These are phyloP conservation scores for Plestiodon gilberti DNA, from an alignment of 2,113 vertebrate species.

Conservation along the genomic window DNA sequence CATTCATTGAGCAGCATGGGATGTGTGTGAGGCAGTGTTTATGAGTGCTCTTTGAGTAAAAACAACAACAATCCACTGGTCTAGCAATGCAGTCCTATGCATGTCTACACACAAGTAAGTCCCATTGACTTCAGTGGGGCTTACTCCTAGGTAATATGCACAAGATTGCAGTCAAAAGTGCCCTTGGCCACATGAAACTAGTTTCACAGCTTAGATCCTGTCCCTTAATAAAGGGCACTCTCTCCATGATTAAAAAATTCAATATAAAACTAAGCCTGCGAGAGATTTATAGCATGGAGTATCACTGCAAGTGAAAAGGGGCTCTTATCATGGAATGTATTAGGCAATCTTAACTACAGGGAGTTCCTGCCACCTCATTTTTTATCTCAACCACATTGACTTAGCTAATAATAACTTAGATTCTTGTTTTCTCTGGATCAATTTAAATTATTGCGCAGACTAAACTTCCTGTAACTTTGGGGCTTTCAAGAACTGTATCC, in stretches of 20 bases:
- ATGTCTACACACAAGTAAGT: too few species aligned
- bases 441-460: slow-evolving; percentile 25
- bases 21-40: background rate
- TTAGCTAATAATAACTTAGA: background rate
- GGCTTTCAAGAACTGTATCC: background rate
- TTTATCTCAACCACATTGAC: background rate
- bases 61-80: too few species aligned
- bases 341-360: slow-evolving; percentile 2
- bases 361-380: background rate
- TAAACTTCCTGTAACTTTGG: slow-evolving; percentile 4
- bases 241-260: background rate
- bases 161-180: background rate
- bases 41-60: background rate
- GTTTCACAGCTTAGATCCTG: background rate
- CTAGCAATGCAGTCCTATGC: too few species aligned
- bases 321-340: background rate
- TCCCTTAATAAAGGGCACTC: background rate
- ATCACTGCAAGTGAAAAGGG: background rate
- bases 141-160: too few species aligned
- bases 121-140: too few species aligned
- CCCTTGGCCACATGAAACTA: background rate
- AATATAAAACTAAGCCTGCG: background rate
- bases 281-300: background rate
- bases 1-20: background rate
- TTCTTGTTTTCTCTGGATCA: slow-evolving; percentile 14